Percentiles rank a stretch among this genome's conserved stretches.
Evolutionary conservation across 2,888 invertebrate species (phyloP).

Genomic region (Nudaria mundana): DNA sequence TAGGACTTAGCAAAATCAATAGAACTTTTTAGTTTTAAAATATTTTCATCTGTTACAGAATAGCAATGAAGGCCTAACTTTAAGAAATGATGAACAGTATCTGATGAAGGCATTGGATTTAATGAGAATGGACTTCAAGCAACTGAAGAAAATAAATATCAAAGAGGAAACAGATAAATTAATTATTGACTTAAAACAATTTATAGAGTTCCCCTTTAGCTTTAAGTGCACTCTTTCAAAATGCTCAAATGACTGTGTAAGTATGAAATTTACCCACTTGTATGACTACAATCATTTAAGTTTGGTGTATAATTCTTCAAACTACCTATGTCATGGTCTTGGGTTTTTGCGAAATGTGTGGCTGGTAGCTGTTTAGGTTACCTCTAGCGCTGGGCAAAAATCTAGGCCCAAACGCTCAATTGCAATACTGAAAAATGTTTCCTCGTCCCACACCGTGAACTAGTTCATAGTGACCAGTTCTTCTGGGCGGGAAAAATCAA

Average conservation of each 20-base stretch:
- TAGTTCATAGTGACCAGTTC: no score
- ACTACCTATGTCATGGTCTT: no score
- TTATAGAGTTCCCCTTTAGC: constrained; percentile 45
- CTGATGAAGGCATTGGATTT: constrained; percentile 46
- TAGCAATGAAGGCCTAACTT: constrained; percentile 50
- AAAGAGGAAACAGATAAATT: constrained; percentile 30
- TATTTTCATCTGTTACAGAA: constrained; percentile 39
- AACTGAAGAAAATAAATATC: constrained; percentile 29
- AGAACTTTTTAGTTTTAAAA: not conserved
- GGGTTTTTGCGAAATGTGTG: no score
- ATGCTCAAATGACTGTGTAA: constrained; percentile 53
- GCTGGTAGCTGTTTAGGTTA: no score
- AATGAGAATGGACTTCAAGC: constrained; percentile 38
- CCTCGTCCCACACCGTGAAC: no score
- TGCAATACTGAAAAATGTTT: no score
- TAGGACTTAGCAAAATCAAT: no score
- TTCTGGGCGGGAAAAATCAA: no score
- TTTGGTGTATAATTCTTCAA: no score
- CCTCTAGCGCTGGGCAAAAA: no score
- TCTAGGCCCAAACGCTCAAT: no score
- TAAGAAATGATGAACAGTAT: constrained; percentile 40
- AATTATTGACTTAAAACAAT: constrained; percentile 35
- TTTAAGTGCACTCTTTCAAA: constrained; percentile 42
- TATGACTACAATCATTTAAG: not conserved
- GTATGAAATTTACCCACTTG: constrained; percentile 12